phyloP scores from a whole-genome alignment of 2,888 invertebrate genomes.

The Mythimna lalbum region DNA sequence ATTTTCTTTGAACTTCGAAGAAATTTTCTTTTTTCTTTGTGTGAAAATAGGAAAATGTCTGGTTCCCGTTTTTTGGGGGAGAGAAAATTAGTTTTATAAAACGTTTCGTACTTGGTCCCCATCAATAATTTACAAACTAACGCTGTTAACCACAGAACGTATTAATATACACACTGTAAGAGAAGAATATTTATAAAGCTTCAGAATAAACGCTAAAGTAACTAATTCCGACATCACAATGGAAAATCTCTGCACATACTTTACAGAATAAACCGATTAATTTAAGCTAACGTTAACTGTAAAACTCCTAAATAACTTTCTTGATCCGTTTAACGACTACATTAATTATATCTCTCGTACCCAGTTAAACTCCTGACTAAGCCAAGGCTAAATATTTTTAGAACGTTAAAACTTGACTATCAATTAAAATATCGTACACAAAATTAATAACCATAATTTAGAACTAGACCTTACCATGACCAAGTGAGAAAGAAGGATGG shows the following conservation, averaged over 20 bases:
- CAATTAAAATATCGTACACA: conserved; percentile 32
- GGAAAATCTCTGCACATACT: neutral
- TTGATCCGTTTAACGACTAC: neutral
- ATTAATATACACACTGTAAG: conserved; percentile 2
- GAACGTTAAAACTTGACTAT: conserved; percentile 8
- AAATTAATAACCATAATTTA: conserved; percentile 31
- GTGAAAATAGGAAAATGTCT: conserved; percentile 25
- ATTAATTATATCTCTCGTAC: neutral
- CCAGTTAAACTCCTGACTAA: neutral
- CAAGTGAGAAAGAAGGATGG: no score
- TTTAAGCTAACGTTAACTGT: neutral
- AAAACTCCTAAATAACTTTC: neutral
- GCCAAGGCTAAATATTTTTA: neutral
- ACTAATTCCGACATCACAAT: neutral
- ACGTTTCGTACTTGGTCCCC: conserved; percentile 18
- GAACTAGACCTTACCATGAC: neutral
- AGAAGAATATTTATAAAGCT: neutral
- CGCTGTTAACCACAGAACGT: neutral
- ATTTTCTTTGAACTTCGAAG: conserved; percentile 35
- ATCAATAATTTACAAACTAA: conserved; percentile 26
- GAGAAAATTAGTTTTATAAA: conserved; percentile 46
- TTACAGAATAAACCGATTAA: neutral
- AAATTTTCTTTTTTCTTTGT: conserved; percentile 46
- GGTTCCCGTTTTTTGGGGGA: neutral
- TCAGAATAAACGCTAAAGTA: neutral